Evolutionary conservation across 2,113 vertebrate genomes (phyloP), one percentile per base, ranked within the genome.

Genomic region (Noctilio leporinus): DNA sequence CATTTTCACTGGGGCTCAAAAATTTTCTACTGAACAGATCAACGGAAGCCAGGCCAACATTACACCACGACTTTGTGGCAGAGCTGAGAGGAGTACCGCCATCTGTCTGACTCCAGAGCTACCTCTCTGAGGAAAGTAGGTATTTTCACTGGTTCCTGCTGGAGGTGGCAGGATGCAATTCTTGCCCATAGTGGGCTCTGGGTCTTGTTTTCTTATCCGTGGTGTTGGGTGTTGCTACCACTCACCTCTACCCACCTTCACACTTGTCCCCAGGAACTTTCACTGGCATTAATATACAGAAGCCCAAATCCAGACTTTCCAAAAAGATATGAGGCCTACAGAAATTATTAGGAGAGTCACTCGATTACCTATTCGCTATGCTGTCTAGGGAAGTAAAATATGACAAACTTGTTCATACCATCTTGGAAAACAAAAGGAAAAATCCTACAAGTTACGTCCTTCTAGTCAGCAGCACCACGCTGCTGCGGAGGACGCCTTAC

Each of bases 401-500:
- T 19, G 11, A 91, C 7, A 86, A 76, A 84, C 7, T 26, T 53
- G 64, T 84, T 73, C 22, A 62, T 72, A 86, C 45, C 51, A 89
- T 49, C 93, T 80, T 70, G 80, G 33, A 89, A 81, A 87, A 80
- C 17, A 45, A 89, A 92, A 49, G 64, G 22, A 10, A 82, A 86
- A 78, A 59, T 83, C 6, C 35, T 55, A 47, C 88, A 95, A 73
- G 33, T 11, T 5, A 33, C 8, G n/a, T 83, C 26, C 10, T 69
- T 6, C 15, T 38, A 19, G 5, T 28, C 22, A 51, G 53, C 40
- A 69, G 24, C 30, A 12, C 15, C 20, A 57, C 7, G 35, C 3
- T 17, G 30, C 51, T 4, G 40, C 1, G 51, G 51, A 83, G 10
- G 26, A 30, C 30, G 69, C 93, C 98, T 99, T 98, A 99, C 99